Percentiles rank a stretch among this genome's conserved stretches.
These are phyloP conservation scores for Agrochola circellaris DNA, from an alignment of 2,888 invertebrate species.

Conservation along the genomic window DNA sequence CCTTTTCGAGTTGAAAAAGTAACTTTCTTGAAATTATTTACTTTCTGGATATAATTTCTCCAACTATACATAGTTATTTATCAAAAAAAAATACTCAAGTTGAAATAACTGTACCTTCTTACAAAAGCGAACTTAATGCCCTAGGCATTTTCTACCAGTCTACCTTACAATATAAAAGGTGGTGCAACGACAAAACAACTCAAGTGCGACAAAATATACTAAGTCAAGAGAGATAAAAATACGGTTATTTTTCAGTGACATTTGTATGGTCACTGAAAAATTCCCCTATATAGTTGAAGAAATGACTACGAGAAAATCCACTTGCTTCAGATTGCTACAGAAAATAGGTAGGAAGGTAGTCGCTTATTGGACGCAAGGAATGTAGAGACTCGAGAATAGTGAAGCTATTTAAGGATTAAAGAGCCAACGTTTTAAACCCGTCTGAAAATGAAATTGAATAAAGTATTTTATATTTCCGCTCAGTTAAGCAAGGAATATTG, in stretches of 20 bases:
- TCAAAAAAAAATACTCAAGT: not conserved
- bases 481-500: conserved; percentile 29
- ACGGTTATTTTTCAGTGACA: not conserved
- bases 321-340: conserved; percentile 18
- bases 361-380: conserved; percentile 27
- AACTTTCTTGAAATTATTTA: not conserved
- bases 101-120: not conserved
- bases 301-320: not conserved
- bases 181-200: not conserved
- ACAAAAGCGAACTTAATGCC: not conserved
- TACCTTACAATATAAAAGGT: too few relatives aligned
- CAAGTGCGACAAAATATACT: too few relatives aligned
- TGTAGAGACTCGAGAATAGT: conserved; percentile 15
- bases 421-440: conserved; percentile 27
- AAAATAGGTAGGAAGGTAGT: not conserved
- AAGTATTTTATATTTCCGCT: conserved; percentile 38
- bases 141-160: not conserved
- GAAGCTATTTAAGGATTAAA: conserved; percentile 49
- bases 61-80: too few relatives aligned
- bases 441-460: conserved; percentile 25
- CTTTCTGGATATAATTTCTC: not conserved
- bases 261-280: not conserved
- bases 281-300: not conserved
- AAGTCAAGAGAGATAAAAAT: not conserved
- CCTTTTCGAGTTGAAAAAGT: not conserved